phyloP scores from a whole-genome alignment of 2,113 vertebrate genomes.

The Sebastes fasciatus region DNA sequence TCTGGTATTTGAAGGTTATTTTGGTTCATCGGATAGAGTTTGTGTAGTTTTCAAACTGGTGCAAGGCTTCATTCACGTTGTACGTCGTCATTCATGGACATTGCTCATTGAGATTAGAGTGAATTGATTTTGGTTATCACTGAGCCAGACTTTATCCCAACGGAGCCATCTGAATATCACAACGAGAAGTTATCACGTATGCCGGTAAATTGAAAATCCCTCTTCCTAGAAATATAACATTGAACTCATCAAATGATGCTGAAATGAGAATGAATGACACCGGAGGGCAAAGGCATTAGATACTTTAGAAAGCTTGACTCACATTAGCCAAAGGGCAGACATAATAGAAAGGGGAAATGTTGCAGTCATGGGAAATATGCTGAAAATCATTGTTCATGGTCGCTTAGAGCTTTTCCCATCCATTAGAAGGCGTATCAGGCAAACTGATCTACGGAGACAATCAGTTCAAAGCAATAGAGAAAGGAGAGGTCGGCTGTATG shows the following conservation, averaged over 20 bases:
- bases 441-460: conserved; percentile 46
- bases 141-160: not conserved
- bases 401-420: conserved; percentile 52
- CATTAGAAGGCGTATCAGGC: conserved; percentile 39
- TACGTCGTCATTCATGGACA: conserved; percentile 24
- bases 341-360: conserved; percentile 69
- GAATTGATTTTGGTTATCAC: conserved; percentile 27
- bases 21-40: conserved; percentile 50
- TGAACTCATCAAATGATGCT: conserved; percentile 45
- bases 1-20: conserved; percentile 58
- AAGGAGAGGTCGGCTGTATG: conserved; percentile 5
- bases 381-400: conserved; percentile 58
- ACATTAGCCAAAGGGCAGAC: conserved; percentile 64
- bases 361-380: conserved; percentile 72
- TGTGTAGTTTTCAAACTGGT: conserved; percentile 35
- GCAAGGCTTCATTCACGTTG: conserved; percentile 33
- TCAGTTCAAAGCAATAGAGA: conserved; percentile 42
- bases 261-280: conserved; percentile 67
- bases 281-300: conserved; percentile 79
- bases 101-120: conserved; percentile 10
- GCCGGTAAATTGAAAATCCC: not conserved
- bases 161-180: not conserved
- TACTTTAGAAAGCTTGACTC: conserved; percentile 68
- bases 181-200: not conserved
- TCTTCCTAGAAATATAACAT: conserved; percentile 8